These are phyloP conservation scores for Pissodes strobi DNA, from an alignment of 1,140 invertebrate genomes.

Conservation along the genomic window DNA sequence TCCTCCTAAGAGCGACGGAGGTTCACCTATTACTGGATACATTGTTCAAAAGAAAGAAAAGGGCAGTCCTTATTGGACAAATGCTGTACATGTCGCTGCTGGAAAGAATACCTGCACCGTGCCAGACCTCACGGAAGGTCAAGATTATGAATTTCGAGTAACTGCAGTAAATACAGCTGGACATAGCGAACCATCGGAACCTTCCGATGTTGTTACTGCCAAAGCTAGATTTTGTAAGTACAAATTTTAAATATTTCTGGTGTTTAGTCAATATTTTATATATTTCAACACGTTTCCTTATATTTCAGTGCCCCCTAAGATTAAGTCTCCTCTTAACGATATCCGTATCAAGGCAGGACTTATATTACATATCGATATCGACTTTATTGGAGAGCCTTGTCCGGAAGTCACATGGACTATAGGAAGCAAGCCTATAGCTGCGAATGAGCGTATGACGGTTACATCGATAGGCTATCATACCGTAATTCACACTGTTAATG, in stretches of 20 bases:
- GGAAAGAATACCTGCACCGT: conserved; percentile 78
- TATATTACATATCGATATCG: conserved; percentile 89
- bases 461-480: conserved; percentile 90
- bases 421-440: conserved; percentile 71
- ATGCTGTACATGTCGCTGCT: conserved; percentile 83
- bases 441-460: conserved; percentile 80
- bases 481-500: conserved; percentile 88
- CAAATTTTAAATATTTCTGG: background rate
- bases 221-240: conserved; percentile 79
- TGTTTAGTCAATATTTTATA: background rate
- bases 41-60: conserved; percentile 96
- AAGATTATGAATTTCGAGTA: conserved; percentile 96
- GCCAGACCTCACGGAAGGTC: conserved; percentile 87
- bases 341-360: conserved; percentile 89
- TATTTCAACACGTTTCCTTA: no score
- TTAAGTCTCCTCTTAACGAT: conserved; percentile 85
- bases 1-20: conserved; percentile 84
- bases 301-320: conserved; percentile 81
- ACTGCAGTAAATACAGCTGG: conserved; percentile 95
- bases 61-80: conserved; percentile 86
- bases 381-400: conserved; percentile 88
- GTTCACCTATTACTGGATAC: conserved; percentile 90
- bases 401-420: conserved; percentile 87
- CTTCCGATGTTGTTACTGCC: conserved; percentile 84
- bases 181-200: conserved; percentile 91